A percentile compares a stretch with the other conserved stretches of the same genome.
Evolutionary conservation across 2,888 invertebrate species (phyloP).

Genomic region (Drosophila colorata): DNA sequence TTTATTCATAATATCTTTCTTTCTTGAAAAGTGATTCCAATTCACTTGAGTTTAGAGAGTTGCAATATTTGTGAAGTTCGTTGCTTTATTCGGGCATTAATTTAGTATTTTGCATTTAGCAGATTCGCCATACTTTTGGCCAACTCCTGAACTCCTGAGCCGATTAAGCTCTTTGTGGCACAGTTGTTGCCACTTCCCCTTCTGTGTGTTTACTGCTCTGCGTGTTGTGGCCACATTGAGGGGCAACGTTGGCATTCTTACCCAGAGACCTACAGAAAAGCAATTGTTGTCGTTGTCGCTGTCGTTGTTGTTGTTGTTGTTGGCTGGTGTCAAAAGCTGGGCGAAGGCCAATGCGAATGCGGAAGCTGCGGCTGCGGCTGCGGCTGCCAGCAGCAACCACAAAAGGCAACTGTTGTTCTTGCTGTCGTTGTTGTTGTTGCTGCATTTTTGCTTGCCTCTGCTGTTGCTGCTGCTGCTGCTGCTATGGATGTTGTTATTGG

Average conservation of each 20-base stretch:
- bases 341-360: conserved; percentile 56
- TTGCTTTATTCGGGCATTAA: neutral
- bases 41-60: neutral
- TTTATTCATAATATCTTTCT: neutral
- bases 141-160: neutral
- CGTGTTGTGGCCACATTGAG: conserved; percentile 10
- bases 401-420: conserved; percentile 46
- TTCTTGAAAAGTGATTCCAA: neutral
- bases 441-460: conserved; percentile 17
- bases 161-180: conserved; percentile 12
- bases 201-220: neutral
- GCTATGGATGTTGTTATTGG: conserved; percentile 37
- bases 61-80: neutral
- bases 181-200: neutral
- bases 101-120: neutral
- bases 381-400: conserved; percentile 37
- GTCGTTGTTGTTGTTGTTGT: conserved; percentile 16
- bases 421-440: conserved; percentile 15
- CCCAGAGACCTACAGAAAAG: conserved; percentile 55
- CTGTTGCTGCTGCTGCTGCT: conserved; percentile 10
- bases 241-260: conserved; percentile 49
- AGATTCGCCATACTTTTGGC: neutral
- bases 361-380: conserved; percentile 59
- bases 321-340: conserved; percentile 48
- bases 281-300: conserved; percentile 14